phyloP scores from a whole-genome alignment of 2,113 vertebrate species.

The Seriola aureovittata region DNA sequence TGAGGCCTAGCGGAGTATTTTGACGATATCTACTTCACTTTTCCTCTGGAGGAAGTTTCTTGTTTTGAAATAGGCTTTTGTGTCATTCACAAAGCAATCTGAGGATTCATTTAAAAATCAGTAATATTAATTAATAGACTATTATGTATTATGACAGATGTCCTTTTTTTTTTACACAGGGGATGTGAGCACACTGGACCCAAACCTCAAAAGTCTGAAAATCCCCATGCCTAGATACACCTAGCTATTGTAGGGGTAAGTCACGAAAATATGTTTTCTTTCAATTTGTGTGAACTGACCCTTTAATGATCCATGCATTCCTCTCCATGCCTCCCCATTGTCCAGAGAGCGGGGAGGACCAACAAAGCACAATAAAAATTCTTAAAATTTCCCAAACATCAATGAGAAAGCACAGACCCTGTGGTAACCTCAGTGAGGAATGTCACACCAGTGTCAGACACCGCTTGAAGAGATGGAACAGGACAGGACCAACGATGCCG shows the following conservation, averaged over 20 bases:
- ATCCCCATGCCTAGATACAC: not conserved
- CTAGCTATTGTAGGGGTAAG: not conserved
- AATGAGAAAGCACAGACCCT: conserved; percentile 63
- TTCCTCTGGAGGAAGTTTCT: not conserved
- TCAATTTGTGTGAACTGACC: conserved; percentile 29
- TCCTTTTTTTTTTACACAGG: too few species aligned
- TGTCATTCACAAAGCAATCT: not conserved
- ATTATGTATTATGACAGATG: too few species aligned
- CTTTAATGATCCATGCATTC: conserved; percentile 48
- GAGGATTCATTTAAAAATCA: not conserved
- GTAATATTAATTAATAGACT: not conserved
- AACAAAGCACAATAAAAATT: conserved; percentile 66
- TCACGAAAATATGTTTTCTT: conserved; percentile 38
- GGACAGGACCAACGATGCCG: conserved; percentile 43
- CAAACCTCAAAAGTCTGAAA: not conserved
- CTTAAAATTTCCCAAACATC: conserved; percentile 60
- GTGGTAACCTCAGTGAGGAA: conserved; percentile 70
- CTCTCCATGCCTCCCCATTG: conserved; percentile 43
- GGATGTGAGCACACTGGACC: not conserved
- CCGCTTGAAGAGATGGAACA: conserved; percentile 21
- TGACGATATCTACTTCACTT: not conserved
- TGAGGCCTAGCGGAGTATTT: not conserved
- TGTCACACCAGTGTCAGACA: conserved; percentile 65
- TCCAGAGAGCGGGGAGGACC: conserved; percentile 35
- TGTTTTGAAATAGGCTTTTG: conserved; percentile 2